Percentiles rank a stretch among this genome's conserved stretches.
phyloP scores from a whole-genome alignment of 1,140 invertebrate genomes.

The Rhyzopertha dominica region DNA sequence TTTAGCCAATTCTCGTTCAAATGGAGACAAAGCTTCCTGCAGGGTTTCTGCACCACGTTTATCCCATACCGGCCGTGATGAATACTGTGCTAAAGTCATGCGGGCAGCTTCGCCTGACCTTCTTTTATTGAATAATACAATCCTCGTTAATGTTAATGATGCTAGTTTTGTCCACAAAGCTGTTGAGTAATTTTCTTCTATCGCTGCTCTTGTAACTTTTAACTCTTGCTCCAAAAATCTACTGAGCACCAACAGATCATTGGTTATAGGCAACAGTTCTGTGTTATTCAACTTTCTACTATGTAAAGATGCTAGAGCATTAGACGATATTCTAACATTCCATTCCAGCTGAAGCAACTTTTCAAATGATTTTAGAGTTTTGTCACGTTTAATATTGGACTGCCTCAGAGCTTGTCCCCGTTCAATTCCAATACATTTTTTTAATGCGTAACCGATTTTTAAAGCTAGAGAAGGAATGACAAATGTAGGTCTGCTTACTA shows the following conservation, averaged over 20 bases:
- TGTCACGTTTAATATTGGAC: constrained; percentile 1
- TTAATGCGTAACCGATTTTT: constrained; percentile 1
- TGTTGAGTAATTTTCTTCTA: no score
- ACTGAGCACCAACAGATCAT: neutral
- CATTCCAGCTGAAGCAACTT: no score
- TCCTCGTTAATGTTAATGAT: constrained; percentile 5
- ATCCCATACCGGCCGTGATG: constrained; percentile 1
- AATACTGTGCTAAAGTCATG: constrained; percentile 2
- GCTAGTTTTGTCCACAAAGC: constrained; percentile 7
- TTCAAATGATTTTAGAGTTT: neutral
- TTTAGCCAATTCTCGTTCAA: constrained; percentile 10
- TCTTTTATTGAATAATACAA: constrained; percentile 15
- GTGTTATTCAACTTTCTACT: constrained; percentile 2
- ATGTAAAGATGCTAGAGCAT: constrained; percentile 5
- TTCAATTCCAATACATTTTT: constrained; percentile 6
- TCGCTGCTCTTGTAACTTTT: no score
- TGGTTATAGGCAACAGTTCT: constrained; percentile 1
- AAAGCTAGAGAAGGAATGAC: constrained; percentile 2
- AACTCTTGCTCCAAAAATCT: no score
- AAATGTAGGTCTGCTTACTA: neutral
- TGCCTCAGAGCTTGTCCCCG: neutral
- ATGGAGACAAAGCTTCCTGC: constrained; percentile 4
- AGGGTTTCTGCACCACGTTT: constrained; percentile 6
- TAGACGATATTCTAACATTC: constrained; percentile 6
- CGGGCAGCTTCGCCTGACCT: constrained; percentile 12